Base-by-base conservation (phyloP, 2,888 invertebrate species). In the Leptopilina syphax region DNA sequence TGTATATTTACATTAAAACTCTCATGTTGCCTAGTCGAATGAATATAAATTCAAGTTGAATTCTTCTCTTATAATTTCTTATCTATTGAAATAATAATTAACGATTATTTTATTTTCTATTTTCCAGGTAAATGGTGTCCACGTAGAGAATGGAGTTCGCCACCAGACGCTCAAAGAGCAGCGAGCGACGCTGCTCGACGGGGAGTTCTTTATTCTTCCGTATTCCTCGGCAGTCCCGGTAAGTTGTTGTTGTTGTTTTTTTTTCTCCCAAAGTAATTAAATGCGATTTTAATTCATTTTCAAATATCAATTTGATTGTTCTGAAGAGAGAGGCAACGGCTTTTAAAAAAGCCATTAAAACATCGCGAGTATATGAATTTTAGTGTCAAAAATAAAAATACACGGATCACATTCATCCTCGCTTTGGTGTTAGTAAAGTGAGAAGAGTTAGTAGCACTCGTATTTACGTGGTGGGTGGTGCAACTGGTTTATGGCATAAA, bases 211-310 rank as follows among this genome's bases (percentile, higher is more conserved):
- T 97, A 97, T 94, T 97, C 97, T 93, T 97, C 97, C 93, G 97
- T 97, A 93, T 97, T 97, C 95, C 96, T 97, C 93, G 97, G 97
- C 93, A 97, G 97, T 94, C 97, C 97, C 92, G 96, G 96, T 93
- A 94, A 95, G 94, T 95, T 93, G 77, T 60, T 18, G 18, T 18
- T 18, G 18, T 18, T 18, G 18, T 18, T 18, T 76, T 78, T 76
- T 78, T 9, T 89, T 90, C 89, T 18, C 18, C 18, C 18, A 89
- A 80, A 79, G 8, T 73, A 50, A 47, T 78, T 5, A 63, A 77
- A 79, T 34, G 76, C 27, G 18, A 54, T 10, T 50, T 50, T 50
- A 50, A 5, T 65, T 13, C n/a, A 50, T 65, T 70, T 34, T 67
- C 65, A 76, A 83, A 81, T 82, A 66, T 13, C 76, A 78, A 54